These are phyloP conservation scores for Elysia crispata DNA, from an alignment of 2,888 invertebrate species.

Conservation along the genomic window DNA sequence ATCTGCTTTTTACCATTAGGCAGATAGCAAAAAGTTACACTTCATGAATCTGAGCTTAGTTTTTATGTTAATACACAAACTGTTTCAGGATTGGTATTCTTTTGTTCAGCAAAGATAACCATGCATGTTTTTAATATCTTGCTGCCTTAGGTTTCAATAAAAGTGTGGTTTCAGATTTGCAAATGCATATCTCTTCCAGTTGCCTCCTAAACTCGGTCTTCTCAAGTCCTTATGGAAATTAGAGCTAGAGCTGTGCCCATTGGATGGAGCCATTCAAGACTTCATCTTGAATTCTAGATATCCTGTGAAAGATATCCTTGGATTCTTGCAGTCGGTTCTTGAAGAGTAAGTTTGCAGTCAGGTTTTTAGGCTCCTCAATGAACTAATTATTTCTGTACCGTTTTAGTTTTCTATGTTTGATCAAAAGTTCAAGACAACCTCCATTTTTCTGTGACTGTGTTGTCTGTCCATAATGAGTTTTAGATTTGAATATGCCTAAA, in stretches of 20 bases:
- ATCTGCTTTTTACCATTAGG: too few relatives aligned
- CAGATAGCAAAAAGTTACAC: too few relatives aligned
- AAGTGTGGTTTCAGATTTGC: not conserved
- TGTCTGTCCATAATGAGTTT: not conserved
- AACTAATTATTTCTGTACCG: too few relatives aligned
- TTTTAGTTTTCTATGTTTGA: too few relatives aligned
- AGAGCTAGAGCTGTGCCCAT: slow-evolving; percentile 89
- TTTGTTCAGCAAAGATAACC: too few relatives aligned
- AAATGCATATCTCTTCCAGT: slow-evolving; percentile 79
- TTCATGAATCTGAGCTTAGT: too few relatives aligned
- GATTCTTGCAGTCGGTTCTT: slow-evolving; percentile 88
- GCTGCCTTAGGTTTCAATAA: too few relatives aligned
- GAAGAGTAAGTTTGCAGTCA: slow-evolving; percentile 78
- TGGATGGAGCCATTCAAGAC: slow-evolving; percentile 73
- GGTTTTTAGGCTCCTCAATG: not conserved
- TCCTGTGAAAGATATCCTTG: slow-evolving; percentile 94
- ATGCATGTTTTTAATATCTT: too few relatives aligned
- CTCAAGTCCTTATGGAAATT: slow-evolving; percentile 97
- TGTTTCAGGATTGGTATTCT: too few relatives aligned
- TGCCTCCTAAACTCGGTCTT: slow-evolving; percentile 96
- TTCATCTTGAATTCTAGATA: slow-evolving; percentile 89
- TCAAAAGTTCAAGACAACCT: too few relatives aligned
- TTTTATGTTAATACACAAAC: too few relatives aligned
- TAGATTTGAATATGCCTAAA: not conserved
- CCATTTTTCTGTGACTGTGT: too few relatives aligned